Base-by-base conservation (phyloP, 2,888 invertebrate species). In the Capitulum mitella region DNA sequence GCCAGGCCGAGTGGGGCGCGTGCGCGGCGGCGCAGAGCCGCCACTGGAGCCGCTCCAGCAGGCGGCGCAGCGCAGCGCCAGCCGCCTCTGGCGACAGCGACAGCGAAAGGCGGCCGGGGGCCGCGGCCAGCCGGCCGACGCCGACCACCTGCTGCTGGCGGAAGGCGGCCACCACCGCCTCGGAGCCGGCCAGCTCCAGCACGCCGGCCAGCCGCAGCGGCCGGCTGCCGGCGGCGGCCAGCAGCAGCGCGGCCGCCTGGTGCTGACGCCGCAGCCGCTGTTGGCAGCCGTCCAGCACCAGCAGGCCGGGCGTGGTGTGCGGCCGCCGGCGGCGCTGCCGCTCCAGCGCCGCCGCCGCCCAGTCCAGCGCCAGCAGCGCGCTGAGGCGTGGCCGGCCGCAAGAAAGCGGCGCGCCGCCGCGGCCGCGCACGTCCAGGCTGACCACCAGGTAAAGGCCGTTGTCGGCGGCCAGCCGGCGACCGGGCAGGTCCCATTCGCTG, bases 341-440 rank as follows among this genome's bases (percentile, higher is more conserved):
- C 79, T 37, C n/a, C 61, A 77, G 85, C 85, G 85, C 86, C 87
- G 78, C 78, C 79, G 48, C 80, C 78, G 58, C 79, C 78, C 80
- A 54, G 78, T 79, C 80, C 74, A 77, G 37, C 78, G 81, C 80
- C 64, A 78, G 40, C 79, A 64, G 78, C 80, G 80, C 79, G 79
- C 78, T 78, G 80, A 80, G 80, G 78, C 78, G 51, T 74, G 80
- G 79, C 78, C 78, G 76, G 78, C 78, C 79, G 79, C 79, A 79
- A 79, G 77, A 79, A 80, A 81, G 81, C 82, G 86, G 87, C 86
- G 87, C 87, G 85, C 85, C 86, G 85, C 84, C 83, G 84, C 84
- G 82, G 84, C 85, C 85, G 85, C 84, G 86, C 86, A 85, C 86
- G 85, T 85, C 85, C 85, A 87, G 87, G 86, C 87, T 84, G 84